Evolutionary conservation across 2,113 vertebrate species (phyloP).

Genomic region (Dunckerocampus dactyliophorus): DNA sequence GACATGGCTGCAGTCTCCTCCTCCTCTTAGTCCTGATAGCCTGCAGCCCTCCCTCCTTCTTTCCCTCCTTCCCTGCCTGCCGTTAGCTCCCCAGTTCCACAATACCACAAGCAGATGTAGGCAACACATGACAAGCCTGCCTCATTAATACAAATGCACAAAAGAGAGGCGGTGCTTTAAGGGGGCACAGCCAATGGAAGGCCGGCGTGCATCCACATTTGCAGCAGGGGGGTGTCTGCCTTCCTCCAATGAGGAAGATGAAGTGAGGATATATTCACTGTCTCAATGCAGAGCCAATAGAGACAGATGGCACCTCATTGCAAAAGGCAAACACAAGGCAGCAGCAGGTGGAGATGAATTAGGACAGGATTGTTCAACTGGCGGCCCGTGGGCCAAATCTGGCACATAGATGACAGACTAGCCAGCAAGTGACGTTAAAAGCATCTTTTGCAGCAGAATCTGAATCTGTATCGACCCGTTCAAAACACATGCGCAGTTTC

Average conservation of each 20-base stretch:
- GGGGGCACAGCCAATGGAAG: slow-evolving; percentile 50
- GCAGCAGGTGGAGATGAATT: no score
- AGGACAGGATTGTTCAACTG: no score
- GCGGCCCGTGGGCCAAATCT: no score
- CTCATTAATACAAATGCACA: slow-evolving; percentile 66
- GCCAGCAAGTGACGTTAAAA: no score
- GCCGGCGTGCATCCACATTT: slow-evolving; percentile 36
- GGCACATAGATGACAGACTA: no score
- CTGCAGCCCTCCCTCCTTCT: slow-evolving; percentile 65
- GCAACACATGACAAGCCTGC: slow-evolving; percentile 63
- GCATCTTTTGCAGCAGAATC: no score
- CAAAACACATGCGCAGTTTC: no score
- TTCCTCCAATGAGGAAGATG: slow-evolving; percentile 45
- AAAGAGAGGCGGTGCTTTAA: slow-evolving; percentile 29
- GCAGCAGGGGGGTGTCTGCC: slow-evolving; percentile 16
- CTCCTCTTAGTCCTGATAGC: slow-evolving; percentile 60
- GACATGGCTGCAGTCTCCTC: slow-evolving; percentile 82
- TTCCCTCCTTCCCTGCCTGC: neutral
- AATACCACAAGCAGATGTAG: slow-evolving; percentile 75
- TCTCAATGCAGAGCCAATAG: slow-evolving; percentile 60
- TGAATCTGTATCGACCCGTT: no score
- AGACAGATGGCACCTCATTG: slow-evolving; percentile 73
- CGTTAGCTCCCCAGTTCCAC: slow-evolving; percentile 57
- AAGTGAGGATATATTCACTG: slow-evolving; percentile 60
- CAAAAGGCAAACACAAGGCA: slow-evolving; percentile 59